Conservation (phyloP, 2,113 vertebrate species). For the Scortum barcoo region DNA sequence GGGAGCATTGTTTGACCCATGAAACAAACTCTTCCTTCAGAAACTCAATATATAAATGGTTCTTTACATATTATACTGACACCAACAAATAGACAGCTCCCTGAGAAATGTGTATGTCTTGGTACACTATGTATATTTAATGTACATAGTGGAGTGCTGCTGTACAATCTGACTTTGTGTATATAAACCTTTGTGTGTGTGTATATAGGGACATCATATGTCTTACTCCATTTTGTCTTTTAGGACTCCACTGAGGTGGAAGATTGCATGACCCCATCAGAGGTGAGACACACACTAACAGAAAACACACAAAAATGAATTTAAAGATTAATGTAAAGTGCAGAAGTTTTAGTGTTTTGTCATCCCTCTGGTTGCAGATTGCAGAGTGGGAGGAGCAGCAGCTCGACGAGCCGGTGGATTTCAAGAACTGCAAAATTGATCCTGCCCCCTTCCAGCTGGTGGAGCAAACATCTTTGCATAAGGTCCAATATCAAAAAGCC, state of each 20-base stretch:
- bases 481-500: conserved; percentile 82
- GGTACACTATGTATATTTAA: neutral
- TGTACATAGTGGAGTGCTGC: neutral
- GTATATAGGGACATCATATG: neutral
- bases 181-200: neutral
- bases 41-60: neutral
- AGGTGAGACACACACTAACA: conserved; percentile 83
- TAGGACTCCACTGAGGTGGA: conserved; percentile 89
- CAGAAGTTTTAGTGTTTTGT: neutral
- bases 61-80: neutral
- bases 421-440: conserved; percentile 97
- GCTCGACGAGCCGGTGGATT: conserved; percentile 92
- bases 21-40: conserved; percentile 6
- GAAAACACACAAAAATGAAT: neutral
- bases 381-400: conserved; percentile 96
- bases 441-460: conserved; percentile 98
- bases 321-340: neutral
- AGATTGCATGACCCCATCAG: conserved; percentile 89
- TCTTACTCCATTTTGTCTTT: conserved; percentile 40
- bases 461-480: conserved; percentile 95
- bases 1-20: conserved; percentile 12
- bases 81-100: neutral
- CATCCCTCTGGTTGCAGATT: conserved; percentile 82
- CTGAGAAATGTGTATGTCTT: neutral
- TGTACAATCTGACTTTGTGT: neutral